phyloP scores from a whole-genome alignment of 2,797 vertebrate species.

The Capromys pilorides region DNA sequence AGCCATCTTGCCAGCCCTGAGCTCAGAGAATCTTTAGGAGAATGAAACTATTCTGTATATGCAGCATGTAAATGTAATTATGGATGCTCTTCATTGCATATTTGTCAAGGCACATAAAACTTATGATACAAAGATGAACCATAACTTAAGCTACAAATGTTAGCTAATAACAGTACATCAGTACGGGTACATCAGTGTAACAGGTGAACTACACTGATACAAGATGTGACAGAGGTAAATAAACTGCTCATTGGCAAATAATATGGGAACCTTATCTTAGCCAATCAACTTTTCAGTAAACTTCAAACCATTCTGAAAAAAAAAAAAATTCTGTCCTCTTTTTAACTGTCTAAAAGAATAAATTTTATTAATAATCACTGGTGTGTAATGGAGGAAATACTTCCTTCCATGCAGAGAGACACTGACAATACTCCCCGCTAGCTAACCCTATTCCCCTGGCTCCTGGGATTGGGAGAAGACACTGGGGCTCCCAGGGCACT shows the following conservation, averaged over 20 bases:
- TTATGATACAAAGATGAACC: neutral
- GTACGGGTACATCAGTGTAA: neutral
- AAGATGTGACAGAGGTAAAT: neutral
- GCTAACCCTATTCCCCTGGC: neutral
- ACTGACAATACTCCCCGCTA: neutral
- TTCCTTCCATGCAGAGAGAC: neutral
- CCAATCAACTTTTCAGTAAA: neutral
- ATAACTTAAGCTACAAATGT: neutral
- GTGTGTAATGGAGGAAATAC: too few relatives aligned
- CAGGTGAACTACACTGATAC: too few relatives aligned
- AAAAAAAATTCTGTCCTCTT: too few relatives aligned
- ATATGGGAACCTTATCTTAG: neutral
- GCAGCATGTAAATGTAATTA: neutral
- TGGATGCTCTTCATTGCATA: too few relatives aligned
- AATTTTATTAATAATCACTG: neutral
- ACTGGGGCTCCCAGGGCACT: neutral
- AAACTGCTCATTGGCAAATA: neutral
- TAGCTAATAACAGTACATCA: neutral
- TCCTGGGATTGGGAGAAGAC: neutral
- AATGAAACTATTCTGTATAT: neutral
- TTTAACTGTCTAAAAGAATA: too few relatives aligned
- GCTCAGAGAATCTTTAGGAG: neutral
- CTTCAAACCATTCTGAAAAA: neutral
- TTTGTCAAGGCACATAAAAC: neutral
- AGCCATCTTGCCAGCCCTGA: too few relatives aligned